Base-by-base conservation (phyloP, 2,113 vertebrate species). In the Hydrolagus affinis region DNA sequence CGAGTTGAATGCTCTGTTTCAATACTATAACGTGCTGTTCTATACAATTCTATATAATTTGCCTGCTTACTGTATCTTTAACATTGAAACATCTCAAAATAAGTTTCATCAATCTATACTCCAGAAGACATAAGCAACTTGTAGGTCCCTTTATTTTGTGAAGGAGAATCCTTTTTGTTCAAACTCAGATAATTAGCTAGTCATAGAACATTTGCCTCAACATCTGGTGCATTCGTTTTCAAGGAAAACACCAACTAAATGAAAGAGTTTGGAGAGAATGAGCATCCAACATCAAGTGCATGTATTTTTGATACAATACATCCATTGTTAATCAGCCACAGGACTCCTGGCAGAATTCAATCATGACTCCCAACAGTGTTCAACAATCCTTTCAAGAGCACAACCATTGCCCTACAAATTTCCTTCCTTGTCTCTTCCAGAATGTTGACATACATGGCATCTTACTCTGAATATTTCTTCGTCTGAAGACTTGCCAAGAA, bases 131-230 rank as follows among this genome's bases (percentile, higher is more conserved):
- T 62, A 30, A 3, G 25, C 66, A 17, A 68, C 78, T 66, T 66
- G 28, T 32, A 66, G 60, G 28, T 66, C 17, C 19, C 15, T 19
- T 30, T 32, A 19, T 32, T 32, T 83, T 14, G 14, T 64, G 59
- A 83, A 11, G 28, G 66, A 66, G 60, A 68, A 11, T 19, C 62
- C 30, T 83, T 44, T 44, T 83, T 68, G 15, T 83, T 66, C 60
- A 83, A 83, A 66, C 25, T 25, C 62, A 83, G 17, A 83, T 83
- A 83, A 83, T 83, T 83, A 83, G 62, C 62, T n/a, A 11, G 25
- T 44, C 59, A 83, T 15, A 28, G 15, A 80, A 64, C 12, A 80
- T 83, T 83, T 83, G 62, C 62, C 21, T 83, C 66, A 64, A 66
- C 60, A 30, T 14, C 60, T 30, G 25, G 1, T 21, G 14, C 28